These are phyloP conservation scores for Sebastes nivosus DNA, from an alignment of 2,797 vertebrate species.

Conservation along the genomic window DNA sequence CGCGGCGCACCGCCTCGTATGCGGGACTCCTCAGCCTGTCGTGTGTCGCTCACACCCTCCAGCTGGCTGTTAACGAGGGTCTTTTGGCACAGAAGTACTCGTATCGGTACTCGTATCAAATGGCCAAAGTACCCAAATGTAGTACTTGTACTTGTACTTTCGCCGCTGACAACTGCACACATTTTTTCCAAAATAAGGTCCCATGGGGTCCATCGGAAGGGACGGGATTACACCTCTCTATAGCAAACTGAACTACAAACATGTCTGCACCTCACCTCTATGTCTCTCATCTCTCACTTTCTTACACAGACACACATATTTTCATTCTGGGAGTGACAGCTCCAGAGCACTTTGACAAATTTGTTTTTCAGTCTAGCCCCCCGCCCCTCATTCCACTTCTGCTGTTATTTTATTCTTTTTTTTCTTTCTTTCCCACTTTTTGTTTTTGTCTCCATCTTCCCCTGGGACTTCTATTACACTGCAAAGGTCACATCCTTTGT, in stretches of 20 bases:
- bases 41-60: too few relatives aligned
- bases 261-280: not conserved
- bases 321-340: slow-evolving; percentile 22
- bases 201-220: too few relatives aligned
- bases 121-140: too few relatives aligned
- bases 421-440: slow-evolving; percentile 5
- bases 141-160: too few relatives aligned
- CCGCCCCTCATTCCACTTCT: slow-evolving; percentile 10
- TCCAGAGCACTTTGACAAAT: slow-evolving; percentile 27
- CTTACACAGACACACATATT: slow-evolving; percentile 9
- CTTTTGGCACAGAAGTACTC: too few relatives aligned
- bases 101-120: too few relatives aligned
- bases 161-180: too few relatives aligned
- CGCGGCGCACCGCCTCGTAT: too few relatives aligned
- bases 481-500: slow-evolving; percentile 57
- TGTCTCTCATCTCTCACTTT: slow-evolving; percentile 1
- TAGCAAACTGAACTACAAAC: not conserved
- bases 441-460: slow-evolving; percentile 27
- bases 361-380: slow-evolving; percentile 22
- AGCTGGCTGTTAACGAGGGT: too few relatives aligned
- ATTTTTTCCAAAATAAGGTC: too few relatives aligned
- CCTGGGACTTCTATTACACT: slow-evolving; percentile 37
- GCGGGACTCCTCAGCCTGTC: too few relatives aligned
- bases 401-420: not conserved
- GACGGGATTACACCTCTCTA: too few relatives aligned